These are phyloP conservation scores for Macroglossus sobrinus DNA, from an alignment of 2,113 vertebrate genomes.

Conservation along the genomic window DNA sequence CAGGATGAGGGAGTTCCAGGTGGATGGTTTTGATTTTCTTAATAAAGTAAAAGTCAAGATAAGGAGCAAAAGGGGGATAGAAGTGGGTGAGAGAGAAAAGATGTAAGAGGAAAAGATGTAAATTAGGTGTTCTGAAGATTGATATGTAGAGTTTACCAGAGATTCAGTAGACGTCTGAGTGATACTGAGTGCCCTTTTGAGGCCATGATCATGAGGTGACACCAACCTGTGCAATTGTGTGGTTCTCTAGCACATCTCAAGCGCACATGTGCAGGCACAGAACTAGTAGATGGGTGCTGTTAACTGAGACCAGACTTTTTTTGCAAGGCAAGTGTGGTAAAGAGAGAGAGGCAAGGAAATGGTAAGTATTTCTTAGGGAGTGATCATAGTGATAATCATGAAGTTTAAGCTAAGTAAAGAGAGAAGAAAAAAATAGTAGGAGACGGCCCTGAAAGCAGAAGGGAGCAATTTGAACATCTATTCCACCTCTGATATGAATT, in stretches of 20 bases:
- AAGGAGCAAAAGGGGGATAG: neutral
- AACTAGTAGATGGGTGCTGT: neutral
- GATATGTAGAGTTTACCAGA: neutral
- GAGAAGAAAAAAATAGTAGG: neutral
- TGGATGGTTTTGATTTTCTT: neutral
- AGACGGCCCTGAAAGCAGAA: neutral
- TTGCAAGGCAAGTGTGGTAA: neutral
- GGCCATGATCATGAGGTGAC: neutral
- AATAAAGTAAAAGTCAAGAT: neutral
- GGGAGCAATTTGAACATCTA: neutral
- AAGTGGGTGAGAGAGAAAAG: neutral
- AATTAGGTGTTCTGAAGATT: neutral
- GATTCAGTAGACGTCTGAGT: neutral
- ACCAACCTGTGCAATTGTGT: too few species aligned
- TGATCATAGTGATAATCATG: neutral
- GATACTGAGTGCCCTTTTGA: neutral
- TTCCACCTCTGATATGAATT: neutral
- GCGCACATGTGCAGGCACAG: neutral
- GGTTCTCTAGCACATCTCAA: neutral
- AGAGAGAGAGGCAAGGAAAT: neutral
- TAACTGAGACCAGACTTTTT: neutral
- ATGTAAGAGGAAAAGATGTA: neutral
- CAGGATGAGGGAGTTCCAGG: neutral
- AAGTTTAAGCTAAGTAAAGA: neutral
- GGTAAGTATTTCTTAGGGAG: neutral